Conservation (phyloP, 1,140 invertebrate species). For the Aphelenchoides fujianensis region DNA sequence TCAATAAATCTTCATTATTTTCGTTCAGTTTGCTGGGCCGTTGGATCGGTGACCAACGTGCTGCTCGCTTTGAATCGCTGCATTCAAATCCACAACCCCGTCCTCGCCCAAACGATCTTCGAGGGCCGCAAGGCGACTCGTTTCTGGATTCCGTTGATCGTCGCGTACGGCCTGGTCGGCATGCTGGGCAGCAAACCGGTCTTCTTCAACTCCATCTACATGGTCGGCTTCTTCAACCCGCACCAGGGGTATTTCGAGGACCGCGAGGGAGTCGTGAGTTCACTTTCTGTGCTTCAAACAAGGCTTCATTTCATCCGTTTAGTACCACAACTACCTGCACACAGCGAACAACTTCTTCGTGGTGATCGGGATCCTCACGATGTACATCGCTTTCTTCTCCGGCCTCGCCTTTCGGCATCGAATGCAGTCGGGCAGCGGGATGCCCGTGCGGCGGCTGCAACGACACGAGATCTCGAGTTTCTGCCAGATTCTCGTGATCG, state of each 20-base stretch:
- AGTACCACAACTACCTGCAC: conserved; percentile 16
- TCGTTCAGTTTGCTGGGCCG: conserved; percentile 4
- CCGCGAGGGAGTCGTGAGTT: neutral
- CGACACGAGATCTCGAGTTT: conserved; percentile 2
- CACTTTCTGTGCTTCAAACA: neutral
- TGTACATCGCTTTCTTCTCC: conserved; percentile 3
- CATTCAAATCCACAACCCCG: conserved; percentile 6
- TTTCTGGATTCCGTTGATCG: neutral
- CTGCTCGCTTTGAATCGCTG: conserved; percentile 8
- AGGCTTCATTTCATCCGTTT: neutral
- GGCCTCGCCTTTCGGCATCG: neutral
- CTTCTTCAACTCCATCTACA: conserved; percentile 3
- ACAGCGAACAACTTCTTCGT: conserved; percentile 17
- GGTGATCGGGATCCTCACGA: neutral
- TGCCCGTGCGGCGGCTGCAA: neutral
- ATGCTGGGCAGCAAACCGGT: conserved; percentile 10
- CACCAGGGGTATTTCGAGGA: conserved; percentile 18
- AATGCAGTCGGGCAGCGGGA: neutral
- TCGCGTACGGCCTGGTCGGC: neutral
- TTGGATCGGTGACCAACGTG: conserved; percentile 6
- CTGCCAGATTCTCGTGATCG: conserved; percentile 5
- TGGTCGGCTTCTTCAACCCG: conserved; percentile 16
- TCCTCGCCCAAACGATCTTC: neutral
- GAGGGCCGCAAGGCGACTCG: neutral
- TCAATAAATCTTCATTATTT: neutral